Evolutionary conservation across 2,113 vertebrate genomes (phyloP), one percentile per base, ranked within the genome.

Genomic region (Trinectes maculatus): DNA sequence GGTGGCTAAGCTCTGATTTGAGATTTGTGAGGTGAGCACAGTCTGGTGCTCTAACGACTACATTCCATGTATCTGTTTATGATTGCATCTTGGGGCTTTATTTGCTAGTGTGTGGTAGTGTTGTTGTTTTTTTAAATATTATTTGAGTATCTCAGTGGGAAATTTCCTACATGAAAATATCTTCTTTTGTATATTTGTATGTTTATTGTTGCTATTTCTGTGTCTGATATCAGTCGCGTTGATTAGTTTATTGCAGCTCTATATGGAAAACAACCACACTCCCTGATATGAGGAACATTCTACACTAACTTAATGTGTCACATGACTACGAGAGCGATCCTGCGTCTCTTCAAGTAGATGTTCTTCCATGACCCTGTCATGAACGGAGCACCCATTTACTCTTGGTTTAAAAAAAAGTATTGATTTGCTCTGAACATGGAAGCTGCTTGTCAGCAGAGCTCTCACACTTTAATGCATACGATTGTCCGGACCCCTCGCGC

Each of bases 401-500:
- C 49, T 39, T 16, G 71, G 53, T 63, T 71, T 77, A 42, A 74
- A 56, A 84, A 61, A 48, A 29, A 11, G 6, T 72, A 89, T 83
- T 78, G 82, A 85, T 89, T 82, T 72, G 28, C 66, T 75, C 67
- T 77, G 49, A 87, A 77, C 52, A 68, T 67, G 42, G 33, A 74
- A 64, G 63, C 78, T 26, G 61, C 54, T 40, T 53, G 62, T 82
- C 66, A 56, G 69, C 46, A 40, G 18, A 34, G 42, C 37, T 52
- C 53, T 76, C 28, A 13, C 57, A 49, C 48, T 15, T 53, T 53
- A 62, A 73, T 28, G 26, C 60, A 60, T 52, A 19, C 18, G 5
- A n/a, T 47, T 72, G 37, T 43, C 34, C 33, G 8, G 43, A 56
- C 61, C 47, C 51, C 44, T 44, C 42, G 28, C 6, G n/a, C 31